phyloP scores from a whole-genome alignment of 2,797 vertebrate species.

The Neostethus bicornis region DNA sequence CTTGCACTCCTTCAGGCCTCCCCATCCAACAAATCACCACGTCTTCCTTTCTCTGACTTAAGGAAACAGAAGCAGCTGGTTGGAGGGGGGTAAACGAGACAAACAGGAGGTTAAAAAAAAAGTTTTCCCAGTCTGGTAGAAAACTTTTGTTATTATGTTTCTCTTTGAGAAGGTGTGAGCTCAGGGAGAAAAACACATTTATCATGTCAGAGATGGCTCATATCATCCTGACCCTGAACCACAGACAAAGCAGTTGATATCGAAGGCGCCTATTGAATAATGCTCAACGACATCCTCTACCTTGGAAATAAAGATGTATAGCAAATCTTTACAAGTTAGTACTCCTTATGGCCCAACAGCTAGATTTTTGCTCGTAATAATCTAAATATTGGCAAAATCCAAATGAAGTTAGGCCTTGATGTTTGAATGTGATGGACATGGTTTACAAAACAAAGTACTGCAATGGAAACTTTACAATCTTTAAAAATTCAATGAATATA shows the following conservation, averaged over 20 bases:
- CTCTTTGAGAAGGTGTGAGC: slow-evolving; percentile 68
- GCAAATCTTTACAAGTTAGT: slow-evolving; percentile 48
- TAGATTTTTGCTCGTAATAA: slow-evolving; percentile 15
- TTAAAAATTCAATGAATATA: no score
- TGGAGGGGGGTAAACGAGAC: slow-evolving; percentile 52
- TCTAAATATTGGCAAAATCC: slow-evolving; percentile 30
- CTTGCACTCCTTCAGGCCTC: no score
- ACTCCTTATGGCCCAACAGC: slow-evolving; percentile 15
- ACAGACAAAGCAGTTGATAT: slow-evolving; percentile 65
- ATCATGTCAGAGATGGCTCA: slow-evolving; percentile 72
- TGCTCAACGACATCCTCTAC: slow-evolving; percentile 59
- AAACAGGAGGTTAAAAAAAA: slow-evolving; percentile 22
- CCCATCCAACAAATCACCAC: slow-evolving; percentile 68
- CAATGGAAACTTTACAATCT: slow-evolving; percentile 13
- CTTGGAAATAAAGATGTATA: slow-evolving; percentile 64
- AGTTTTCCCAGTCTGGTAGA: slow-evolving; percentile 51
- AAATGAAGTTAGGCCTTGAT: slow-evolving; percentile 28
- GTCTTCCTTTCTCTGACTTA: slow-evolving; percentile 45
- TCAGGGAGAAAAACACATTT: slow-evolving; percentile 75
- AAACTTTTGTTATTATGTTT: slow-evolving; percentile 79
- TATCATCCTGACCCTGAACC: slow-evolving; percentile 75
- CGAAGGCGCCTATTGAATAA: slow-evolving; percentile 69
- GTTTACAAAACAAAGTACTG: slow-evolving; percentile 7
- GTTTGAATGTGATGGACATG: slow-evolving; percentile 21
- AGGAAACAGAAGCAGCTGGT: slow-evolving; percentile 51